These are phyloP conservation scores for Amazona ochrocephala DNA, from an alignment of 2,797 vertebrate species.

Conservation along the genomic window DNA sequence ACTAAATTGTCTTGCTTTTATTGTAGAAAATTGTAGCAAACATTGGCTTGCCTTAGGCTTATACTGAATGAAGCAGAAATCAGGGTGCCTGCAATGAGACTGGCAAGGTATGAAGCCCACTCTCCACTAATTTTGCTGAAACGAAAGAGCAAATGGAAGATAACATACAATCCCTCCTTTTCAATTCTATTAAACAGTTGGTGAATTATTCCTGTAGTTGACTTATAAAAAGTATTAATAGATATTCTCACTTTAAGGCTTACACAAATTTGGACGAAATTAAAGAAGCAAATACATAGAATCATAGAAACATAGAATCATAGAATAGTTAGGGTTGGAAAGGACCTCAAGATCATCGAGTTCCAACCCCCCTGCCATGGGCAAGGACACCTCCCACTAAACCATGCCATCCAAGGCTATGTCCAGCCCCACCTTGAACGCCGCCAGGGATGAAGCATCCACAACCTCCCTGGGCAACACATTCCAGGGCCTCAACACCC, in stretches of 20 bases:
- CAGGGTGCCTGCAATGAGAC: conserved; percentile 31
- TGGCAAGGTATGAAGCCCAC: conserved; percentile 48
- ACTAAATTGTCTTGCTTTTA: conserved; percentile 77
- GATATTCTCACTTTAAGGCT: conserved; percentile 47
- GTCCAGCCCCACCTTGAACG: too few relatives aligned
- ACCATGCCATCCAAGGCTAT: too few relatives aligned
- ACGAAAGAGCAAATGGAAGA: conserved; percentile 2
- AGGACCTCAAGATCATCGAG: too few relatives aligned
- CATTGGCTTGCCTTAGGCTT: conserved; percentile 66
- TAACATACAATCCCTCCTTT: neutral
- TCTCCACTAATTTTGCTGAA: conserved; percentile 45
- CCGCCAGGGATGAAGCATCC: too few relatives aligned
- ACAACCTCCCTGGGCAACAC: too few relatives aligned
- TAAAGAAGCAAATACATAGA: conserved; percentile 33
- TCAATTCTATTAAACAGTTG: neutral
- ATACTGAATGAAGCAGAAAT: conserved; percentile 17
- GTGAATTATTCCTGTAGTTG: conserved; percentile 10
- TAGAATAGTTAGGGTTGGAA: too few relatives aligned
- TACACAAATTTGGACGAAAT: conserved; percentile 38
- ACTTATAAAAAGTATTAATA: conserved; percentile 53
- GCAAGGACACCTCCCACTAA: too few relatives aligned
- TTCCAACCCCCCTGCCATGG: too few relatives aligned
- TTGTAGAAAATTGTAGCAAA: conserved; percentile 75
- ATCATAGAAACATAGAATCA: too few relatives aligned
- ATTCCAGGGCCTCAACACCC: too few relatives aligned